Evolutionary conservation across 2,888 invertebrate genomes (phyloP).

Genomic region (Sericinus montela): DNA sequence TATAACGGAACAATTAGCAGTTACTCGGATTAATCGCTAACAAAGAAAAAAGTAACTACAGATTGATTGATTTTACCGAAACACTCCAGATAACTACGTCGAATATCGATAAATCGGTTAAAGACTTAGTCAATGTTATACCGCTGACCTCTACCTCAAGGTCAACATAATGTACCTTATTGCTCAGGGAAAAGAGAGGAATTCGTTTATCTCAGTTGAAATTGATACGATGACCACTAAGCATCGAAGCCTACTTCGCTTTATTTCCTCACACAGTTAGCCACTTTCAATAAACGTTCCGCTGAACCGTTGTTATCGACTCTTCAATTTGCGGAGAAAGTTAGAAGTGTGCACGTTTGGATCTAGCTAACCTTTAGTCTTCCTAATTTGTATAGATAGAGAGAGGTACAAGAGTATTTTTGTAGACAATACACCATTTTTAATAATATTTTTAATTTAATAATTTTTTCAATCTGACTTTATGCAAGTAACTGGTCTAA

Average conservation of each 20-base stretch:
- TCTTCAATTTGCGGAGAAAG: conserved; percentile 6
- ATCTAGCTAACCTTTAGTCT: background rate
- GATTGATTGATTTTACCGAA: conserved; percentile 10
- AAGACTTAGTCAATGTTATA: background rate
- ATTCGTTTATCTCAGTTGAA: conserved; percentile 2
- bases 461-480: no score
- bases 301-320: conserved; percentile 1
- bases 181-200: background rate
- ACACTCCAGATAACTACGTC: background rate
- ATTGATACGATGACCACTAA: background rate
- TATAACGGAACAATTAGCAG: no score
- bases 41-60: background rate
- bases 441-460: no score
- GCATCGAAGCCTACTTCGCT: conserved; percentile 4
- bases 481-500: no score
- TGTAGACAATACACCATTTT: no score
- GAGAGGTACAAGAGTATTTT: no score
- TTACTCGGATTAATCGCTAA: background rate
- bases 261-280: conserved; percentile 7
- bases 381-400: no score
- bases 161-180: background rate
- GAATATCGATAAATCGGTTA: conserved; percentile 2
- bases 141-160: conserved; percentile 2
- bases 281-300: conserved; percentile 5
- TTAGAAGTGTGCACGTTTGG: background rate